phyloP scores from a whole-genome alignment of 1,140 invertebrate genomes.

The Physella acuta region DNA sequence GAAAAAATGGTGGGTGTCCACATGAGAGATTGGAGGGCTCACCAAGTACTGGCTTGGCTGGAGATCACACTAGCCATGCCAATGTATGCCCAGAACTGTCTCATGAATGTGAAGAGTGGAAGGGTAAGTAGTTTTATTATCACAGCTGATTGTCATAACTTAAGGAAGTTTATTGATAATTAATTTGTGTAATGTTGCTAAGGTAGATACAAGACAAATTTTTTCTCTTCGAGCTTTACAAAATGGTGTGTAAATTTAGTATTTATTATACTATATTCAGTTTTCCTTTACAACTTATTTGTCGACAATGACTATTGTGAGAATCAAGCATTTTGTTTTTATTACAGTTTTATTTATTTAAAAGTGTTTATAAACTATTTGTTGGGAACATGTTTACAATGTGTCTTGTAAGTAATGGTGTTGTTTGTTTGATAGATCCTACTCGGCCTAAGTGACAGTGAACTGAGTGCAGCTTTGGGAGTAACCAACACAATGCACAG shows the following conservation, averaged over 20 bases:
- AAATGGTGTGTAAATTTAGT: neutral
- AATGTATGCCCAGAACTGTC: slow-evolving; percentile 83
- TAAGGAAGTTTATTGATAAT: neutral
- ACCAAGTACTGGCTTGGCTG: slow-evolving; percentile 89
- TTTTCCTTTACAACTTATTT: no score
- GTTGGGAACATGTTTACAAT: no score
- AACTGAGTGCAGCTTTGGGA: slow-evolving; percentile 13
- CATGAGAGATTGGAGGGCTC: slow-evolving; percentile 88
- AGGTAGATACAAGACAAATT: neutral
- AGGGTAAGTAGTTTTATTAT: slow-evolving; percentile 67
- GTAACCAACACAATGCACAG: slow-evolving; percentile 11
- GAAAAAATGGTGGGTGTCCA: slow-evolving; percentile 83
- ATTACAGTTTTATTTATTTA: no score
- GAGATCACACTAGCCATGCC: slow-evolving; percentile 91
- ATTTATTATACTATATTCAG: no score
- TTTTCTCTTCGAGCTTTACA: neutral
- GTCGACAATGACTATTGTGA: no score
- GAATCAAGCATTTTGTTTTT: no score
- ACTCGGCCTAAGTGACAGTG: slow-evolving; percentile 6
- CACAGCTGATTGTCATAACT: neutral
- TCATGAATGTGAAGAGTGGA: slow-evolving; percentile 91
- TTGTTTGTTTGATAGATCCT: neutral
- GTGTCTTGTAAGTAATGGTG: neutral
- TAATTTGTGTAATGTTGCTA: neutral
- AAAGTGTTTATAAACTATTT: no score